These are phyloP conservation scores for Pachymerium ferrugineum DNA, from an alignment of 2,888 invertebrate species.

Conservation along the genomic window DNA sequence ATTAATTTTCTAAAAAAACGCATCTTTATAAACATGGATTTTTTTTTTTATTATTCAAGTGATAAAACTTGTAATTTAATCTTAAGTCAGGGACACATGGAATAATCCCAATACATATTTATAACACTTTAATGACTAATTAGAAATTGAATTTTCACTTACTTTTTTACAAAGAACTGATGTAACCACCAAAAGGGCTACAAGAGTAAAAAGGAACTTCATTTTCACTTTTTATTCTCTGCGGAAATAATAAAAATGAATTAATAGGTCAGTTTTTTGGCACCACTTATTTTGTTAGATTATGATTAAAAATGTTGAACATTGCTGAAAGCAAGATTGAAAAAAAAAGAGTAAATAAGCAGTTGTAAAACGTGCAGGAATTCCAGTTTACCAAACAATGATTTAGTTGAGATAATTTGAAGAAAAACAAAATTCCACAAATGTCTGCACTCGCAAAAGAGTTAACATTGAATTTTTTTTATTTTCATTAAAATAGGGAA, in stretches of 20 bases:
- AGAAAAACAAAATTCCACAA: background rate
- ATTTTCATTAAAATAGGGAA: too few relatives aligned
- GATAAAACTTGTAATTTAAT: background rate
- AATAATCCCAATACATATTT: background rate
- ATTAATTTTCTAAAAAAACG: background rate
- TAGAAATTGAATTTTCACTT: background rate
- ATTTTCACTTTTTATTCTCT: background rate
- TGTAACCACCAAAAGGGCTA: background rate
- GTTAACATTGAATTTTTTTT: too few relatives aligned
- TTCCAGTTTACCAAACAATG: background rate
- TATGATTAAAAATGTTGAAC: background rate
- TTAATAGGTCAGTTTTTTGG: background rate
- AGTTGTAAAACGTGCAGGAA: background rate
- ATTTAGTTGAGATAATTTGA: background rate
- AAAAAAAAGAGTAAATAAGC: background rate
- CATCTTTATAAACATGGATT: background rate
- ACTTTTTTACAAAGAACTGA: background rate
- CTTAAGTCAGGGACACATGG: background rate
- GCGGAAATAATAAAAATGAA: background rate
- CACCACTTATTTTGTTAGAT: background rate
- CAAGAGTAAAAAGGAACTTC: background rate
- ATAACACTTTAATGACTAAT: background rate
- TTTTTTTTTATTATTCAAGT: background rate
- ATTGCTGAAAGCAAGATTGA: background rate
- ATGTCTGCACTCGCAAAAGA: too few relatives aligned